Evolutionary conservation across 2,888 invertebrate genomes (phyloP), one percentile per base, ranked within the genome.

Genomic region (Thymelicus acteon): DNA sequence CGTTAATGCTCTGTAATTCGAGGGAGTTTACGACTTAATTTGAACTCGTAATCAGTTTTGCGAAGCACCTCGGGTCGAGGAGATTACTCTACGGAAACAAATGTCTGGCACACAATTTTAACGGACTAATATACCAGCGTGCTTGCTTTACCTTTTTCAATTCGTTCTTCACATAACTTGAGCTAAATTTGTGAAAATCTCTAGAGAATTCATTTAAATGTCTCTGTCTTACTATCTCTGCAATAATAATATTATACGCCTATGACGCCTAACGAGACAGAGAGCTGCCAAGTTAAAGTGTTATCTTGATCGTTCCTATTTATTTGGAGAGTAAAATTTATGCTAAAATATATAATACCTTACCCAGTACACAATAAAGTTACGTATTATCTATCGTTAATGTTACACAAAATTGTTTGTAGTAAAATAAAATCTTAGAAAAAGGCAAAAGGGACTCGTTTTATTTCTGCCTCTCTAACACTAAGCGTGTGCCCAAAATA

Each of bases 21-120:
- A 85, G 85, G 85, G 85, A 90, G 87, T 91, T 91, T 90, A 92
- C 90, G 90, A 88, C 91, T 92, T 92, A 91, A 92, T 92, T 92
- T 91, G 85, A 84, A 88, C 87, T 90, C 89, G 90, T 92, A 92
- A 92, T 92, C 92, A 91, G 91, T 90, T 89, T 86, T 87, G 84
- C 85, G 83, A 83, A 84, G 83, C 83, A 84, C 85, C 85, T 85
- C 85, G 78, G 81, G 77, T 79, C 78, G 77, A 73, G 76, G 82
- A 89, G 88, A 90, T 90, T 88, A 86, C 86, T 86, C 82, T 79
- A 82, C 83, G 87, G 82, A 87, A 90, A 90, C 87, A 88, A 89
- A 90, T 85, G 89, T 83, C 84, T 85, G 80, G 77, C 82, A 78
- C 86, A 85, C 88, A 85, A 88, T 87, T 89, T 85, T 85, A 85